phyloP scores from a whole-genome alignment of 1,140 invertebrate species.

The Acromyrmex charruanus region DNA sequence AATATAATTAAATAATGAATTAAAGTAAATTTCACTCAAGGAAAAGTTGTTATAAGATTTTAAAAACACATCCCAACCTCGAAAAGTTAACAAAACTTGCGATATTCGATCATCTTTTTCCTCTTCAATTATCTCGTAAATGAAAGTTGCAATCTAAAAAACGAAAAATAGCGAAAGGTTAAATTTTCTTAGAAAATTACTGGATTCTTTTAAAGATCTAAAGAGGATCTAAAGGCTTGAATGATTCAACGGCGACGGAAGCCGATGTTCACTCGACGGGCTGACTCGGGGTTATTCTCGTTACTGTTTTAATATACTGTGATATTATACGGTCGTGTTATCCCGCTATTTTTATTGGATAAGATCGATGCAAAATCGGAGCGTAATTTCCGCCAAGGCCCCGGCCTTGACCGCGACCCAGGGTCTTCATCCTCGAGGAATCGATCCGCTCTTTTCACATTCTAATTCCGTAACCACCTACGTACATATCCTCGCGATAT shows the following conservation, averaged over 20 bases:
- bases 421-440: conserved; percentile 79
- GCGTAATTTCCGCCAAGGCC: conserved; percentile 64
- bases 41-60: too few species aligned
- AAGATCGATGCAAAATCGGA: conserved; percentile 67
- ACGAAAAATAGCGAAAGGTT: background rate
- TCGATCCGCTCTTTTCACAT: conserved; percentile 77
- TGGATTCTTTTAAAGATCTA: background rate
- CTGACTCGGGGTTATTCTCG: background rate
- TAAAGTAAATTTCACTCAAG: too few species aligned
- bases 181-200: background rate
- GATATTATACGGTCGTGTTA: conserved; percentile 33
- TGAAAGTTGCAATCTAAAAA: background rate
- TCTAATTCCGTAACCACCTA: conserved; percentile 72
- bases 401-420: conserved; percentile 83
- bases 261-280: conserved; percentile 11
- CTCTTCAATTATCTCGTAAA: background rate
- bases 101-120: background rate
- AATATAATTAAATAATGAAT: too few species aligned
- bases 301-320: conserved; percentile 44
- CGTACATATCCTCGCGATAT: conserved; percentile 42
- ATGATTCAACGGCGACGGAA: conserved; percentile 33
- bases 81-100: background rate
- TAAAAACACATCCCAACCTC: too few species aligned
- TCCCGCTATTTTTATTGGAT: conserved; percentile 64
- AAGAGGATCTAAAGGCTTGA: background rate